Percentiles rank a stretch among this genome's conserved stretches.
phyloP scores from a whole-genome alignment of 1,140 invertebrate genomes.

The Uloborus diversus region DNA sequence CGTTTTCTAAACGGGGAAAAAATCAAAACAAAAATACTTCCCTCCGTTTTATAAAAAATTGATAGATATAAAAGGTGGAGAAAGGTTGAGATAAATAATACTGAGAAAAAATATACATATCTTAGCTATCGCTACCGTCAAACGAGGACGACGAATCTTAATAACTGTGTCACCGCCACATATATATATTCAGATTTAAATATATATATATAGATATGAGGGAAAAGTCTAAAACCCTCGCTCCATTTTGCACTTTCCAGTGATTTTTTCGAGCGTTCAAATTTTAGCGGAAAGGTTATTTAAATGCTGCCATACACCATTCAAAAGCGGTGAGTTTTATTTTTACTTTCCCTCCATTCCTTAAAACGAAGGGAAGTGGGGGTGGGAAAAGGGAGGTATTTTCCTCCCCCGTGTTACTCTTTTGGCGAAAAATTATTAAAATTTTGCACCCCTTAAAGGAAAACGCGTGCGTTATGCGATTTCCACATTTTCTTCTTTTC shows the following conservation, averaged over 20 bases:
- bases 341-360: not conserved
- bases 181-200: slow-evolving; percentile 25
- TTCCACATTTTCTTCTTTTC: not conserved
- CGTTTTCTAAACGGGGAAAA: not conserved
- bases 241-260: slow-evolving; percentile 39
- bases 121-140: slow-evolving; percentile 1
- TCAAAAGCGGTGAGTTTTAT: slow-evolving; percentile 32
- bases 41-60: not conserved
- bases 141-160: slow-evolving; percentile 45
- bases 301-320: slow-evolving; percentile 56
- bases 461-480: not conserved
- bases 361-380: too few species aligned
- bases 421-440: slow-evolving; percentile 47
- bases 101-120: slow-evolving; percentile 36
- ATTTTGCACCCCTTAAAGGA: slow-evolving; percentile 14
- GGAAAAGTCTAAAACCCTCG: slow-evolving; percentile 29
- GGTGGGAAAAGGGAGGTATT: too few species aligned
- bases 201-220: slow-evolving; percentile 13
- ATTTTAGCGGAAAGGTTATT: slow-evolving; percentile 46
- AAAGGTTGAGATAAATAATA: slow-evolving; percentile 43
- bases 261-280: slow-evolving; percentile 45
- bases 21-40: slow-evolving; percentile 11
- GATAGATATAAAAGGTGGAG: slow-evolving; percentile 10
- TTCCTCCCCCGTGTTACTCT: not conserved
- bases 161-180: slow-evolving; percentile 52